These are phyloP conservation scores for Copsychus sechellarum DNA, from an alignment of 2,113 vertebrate species.

Conservation along the genomic window DNA sequence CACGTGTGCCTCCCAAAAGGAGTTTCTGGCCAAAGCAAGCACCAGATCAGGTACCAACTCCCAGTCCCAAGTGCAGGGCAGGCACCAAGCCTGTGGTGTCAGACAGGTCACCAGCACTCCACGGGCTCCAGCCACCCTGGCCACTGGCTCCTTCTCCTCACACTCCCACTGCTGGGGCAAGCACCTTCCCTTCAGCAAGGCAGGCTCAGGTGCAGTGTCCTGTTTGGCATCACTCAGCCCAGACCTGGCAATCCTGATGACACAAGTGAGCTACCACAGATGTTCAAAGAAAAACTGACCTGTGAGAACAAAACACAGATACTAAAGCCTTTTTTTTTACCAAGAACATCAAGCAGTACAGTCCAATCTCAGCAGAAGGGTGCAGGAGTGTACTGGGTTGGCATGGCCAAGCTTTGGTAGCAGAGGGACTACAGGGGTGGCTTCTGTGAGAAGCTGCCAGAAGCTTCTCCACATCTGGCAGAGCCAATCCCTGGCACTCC, in stretches of 20 bases:
- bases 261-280: neutral
- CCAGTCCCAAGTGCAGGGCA: neutral
- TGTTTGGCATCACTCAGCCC: neutral
- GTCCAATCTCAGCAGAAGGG: neutral
- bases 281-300: neutral
- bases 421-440: neutral
- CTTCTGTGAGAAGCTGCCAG: neutral
- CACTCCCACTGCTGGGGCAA: neutral
- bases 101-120: neutral
- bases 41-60: neutral
- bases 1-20: rapidly evolving
- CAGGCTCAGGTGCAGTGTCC: neutral
- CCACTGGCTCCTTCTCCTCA: neutral
- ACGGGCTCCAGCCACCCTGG: rapidly evolving
- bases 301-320: neutral
- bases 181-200: rapidly evolving
- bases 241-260: neutral
- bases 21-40: neutral
- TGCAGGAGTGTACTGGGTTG: neutral
- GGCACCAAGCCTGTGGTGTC: neutral
- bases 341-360: rapidly evolving
- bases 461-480: neutral
- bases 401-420: neutral
- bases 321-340: neutral
- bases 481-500: neutral